phyloP scores from a whole-genome alignment of 2,797 vertebrate species.

The Microctenopoma lineatum region DNA sequence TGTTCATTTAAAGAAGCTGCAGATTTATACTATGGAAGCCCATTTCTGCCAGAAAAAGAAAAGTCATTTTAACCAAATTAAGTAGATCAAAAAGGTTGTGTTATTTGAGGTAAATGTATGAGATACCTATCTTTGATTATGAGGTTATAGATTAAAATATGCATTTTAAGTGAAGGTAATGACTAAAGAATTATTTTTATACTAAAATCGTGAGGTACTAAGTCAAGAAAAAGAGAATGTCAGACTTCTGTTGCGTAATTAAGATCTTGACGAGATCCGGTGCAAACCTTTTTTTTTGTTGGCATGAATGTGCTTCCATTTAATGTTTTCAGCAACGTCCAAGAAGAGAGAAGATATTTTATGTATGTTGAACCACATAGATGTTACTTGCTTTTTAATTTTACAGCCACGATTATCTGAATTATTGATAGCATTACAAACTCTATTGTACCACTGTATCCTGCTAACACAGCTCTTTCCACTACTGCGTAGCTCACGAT shows the following conservation, averaged over 20 bases:
- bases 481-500: constrained; percentile 74
- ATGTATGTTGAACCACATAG: constrained; percentile 27
- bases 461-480: constrained; percentile 83
- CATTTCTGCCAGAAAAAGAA: constrained; percentile 15
- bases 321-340: constrained; percentile 11
- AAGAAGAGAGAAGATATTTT: not conserved
- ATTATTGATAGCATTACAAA: constrained; percentile 6
- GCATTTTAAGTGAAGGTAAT: not conserved
- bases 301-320: constrained; percentile 15
- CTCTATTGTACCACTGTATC: constrained; percentile 62
- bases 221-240: too few species aligned
- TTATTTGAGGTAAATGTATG: too few species aligned
- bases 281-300: too few species aligned
- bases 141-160: not conserved
- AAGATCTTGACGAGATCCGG: too few species aligned
- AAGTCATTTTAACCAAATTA: not conserved
- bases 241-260: not conserved
- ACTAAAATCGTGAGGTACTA: not conserved
- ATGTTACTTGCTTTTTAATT: constrained; percentile 1
- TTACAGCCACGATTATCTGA: not conserved
- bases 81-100: not conserved
- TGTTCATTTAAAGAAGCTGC: constrained; percentile 22
- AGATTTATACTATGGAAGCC: constrained; percentile 13
- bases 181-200: not conserved
- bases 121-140: not conserved